Evolutionary conservation across 2,797 vertebrate species (phyloP).

Genomic region (Gila robusta): DNA sequence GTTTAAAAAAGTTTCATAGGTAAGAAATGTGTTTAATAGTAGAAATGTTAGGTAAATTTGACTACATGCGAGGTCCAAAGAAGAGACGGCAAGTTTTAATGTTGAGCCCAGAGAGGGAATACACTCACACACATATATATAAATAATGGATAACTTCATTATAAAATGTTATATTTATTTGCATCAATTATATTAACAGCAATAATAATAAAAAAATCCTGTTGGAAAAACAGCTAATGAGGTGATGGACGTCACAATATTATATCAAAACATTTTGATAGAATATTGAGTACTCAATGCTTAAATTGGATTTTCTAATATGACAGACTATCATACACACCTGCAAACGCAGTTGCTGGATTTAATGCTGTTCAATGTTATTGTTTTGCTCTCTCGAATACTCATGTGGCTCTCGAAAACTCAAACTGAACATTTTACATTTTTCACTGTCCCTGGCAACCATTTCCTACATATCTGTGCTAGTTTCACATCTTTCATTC

Average conservation of each 20-base stretch:
- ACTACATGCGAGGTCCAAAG: neutral
- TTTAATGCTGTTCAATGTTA: neutral
- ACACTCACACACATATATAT: no score
- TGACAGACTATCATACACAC: neutral
- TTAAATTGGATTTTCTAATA: neutral
- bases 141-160: no score
- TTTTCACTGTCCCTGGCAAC: neutral
- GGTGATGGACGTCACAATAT: no score
- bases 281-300: no score
- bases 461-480: neutral
- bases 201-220: no score
- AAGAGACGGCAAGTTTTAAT: neutral
- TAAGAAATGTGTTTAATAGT: neutral
- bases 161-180: no score
- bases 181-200: no score
- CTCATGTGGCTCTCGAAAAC: neutral
- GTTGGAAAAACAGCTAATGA: no score
- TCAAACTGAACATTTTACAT: neutral
- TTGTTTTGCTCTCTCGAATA: neutral
- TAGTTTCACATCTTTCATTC: neutral
- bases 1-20: neutral
- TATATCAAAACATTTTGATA: no score
- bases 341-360: neutral
- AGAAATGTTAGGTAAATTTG: no score
- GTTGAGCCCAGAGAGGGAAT: no score